A percentile compares a stretch with the other conserved stretches of the same genome.
phyloP scores from a whole-genome alignment of 2,888 invertebrate genomes.

The Agonopterix subpropinquella region DNA sequence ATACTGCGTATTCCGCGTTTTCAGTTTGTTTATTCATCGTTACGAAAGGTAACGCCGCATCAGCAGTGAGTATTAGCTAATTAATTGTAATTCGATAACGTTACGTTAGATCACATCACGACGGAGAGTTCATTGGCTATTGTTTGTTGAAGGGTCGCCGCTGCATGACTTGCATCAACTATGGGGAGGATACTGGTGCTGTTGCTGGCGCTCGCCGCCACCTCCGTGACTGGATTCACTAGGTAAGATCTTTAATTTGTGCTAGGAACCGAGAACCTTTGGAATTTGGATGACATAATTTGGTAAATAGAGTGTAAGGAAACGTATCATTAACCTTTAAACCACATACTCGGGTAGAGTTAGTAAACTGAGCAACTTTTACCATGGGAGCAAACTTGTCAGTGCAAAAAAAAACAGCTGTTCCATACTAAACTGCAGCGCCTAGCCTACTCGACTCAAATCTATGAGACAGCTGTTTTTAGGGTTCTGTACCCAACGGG shows the following conservation, averaged over 20 bases:
- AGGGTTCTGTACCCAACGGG: no score
- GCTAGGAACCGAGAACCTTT: no score
- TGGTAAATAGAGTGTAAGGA: no score
- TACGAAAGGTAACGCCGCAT: slow-evolving; percentile 4
- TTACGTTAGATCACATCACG: background rate
- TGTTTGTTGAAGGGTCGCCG: background rate
- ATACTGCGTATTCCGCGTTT: slow-evolving; percentile 5
- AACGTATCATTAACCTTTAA: no score
- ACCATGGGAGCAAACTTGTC: no score
- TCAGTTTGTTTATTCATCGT: slow-evolving; percentile 1
- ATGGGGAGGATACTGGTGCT: slow-evolving; percentile 41
- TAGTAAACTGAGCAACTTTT: no score
- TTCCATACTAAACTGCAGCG: no score
- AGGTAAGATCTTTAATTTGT: slow-evolving; percentile 25
- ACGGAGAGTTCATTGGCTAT: background rate
- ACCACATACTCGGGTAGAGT: no score
- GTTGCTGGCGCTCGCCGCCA: slow-evolving; percentile 37
- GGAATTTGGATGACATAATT: no score
- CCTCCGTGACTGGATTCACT: slow-evolving; percentile 38
- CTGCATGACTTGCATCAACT: slow-evolving; percentile 37
- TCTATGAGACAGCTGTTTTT: no score
- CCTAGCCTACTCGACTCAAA: no score
- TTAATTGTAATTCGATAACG: background rate
- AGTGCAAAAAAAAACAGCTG: no score
- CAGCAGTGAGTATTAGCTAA: background rate